Evolutionary conservation across 2,113 vertebrate species (phyloP).

Genomic region (Columba livia): DNA sequence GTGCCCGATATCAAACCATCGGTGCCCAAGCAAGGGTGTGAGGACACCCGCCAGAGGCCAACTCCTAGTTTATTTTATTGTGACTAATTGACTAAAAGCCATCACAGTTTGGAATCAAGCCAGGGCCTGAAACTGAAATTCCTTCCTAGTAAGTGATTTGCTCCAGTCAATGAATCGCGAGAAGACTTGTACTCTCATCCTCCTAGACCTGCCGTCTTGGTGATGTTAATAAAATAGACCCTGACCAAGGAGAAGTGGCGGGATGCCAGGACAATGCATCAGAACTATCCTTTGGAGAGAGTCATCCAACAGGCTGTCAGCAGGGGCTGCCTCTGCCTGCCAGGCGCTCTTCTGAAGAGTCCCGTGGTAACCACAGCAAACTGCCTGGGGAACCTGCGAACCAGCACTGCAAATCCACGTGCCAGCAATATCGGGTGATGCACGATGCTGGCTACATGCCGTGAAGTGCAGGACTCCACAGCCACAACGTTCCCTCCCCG

Average conservation of each 20-base stretch:
- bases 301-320: neutral
- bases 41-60: neutral
- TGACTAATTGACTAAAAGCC: neutral
- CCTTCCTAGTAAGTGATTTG: constrained; percentile 14
- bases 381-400: neutral
- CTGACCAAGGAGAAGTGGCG: neutral
- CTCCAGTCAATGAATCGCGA: neutral
- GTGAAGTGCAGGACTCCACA: fast-evolving
- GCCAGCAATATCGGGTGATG: fast-evolving
- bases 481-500: neutral
- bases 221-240: neutral
- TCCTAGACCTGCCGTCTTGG: neutral
- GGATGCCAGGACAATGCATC: neutral
- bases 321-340: neutral
- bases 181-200: neutral
- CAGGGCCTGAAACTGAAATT: constrained; percentile 2
- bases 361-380: fast-evolving
- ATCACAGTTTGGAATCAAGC: neutral
- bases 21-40: neutral
- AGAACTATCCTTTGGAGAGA: neutral
- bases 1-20: neutral
- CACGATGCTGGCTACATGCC: neutral
- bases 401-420: fast-evolving
- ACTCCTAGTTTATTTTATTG: neutral
- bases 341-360: neutral